A percentile compares a stretch with the other conserved stretches of the same genome.
Conservation (phyloP, 2,888 invertebrate species). For the Pocota personata region DNA sequence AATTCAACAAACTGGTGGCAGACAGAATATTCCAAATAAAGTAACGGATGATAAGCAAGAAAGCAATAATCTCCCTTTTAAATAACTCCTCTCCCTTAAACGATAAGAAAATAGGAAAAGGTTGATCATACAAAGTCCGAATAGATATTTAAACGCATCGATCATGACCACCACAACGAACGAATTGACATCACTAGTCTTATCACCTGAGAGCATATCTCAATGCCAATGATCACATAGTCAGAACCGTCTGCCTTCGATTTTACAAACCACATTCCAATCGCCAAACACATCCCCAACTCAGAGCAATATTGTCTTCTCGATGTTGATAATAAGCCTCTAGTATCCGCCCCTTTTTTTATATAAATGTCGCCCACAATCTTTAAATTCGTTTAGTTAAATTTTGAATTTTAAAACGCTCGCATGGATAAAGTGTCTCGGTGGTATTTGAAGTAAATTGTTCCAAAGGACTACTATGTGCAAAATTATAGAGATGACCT, state of each 20-base stretch:
- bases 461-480: slow-evolving; percentile 48
- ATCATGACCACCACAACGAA: too few relatives aligned
- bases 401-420: slow-evolving; percentile 4
- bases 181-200: neutral
- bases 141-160: neutral
- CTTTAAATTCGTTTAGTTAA: slow-evolving; percentile 29
- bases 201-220: neutral
- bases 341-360: slow-evolving; percentile 56
- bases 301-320: too few relatives aligned
- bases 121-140: too few relatives aligned
- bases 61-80: too few relatives aligned
- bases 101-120: too few relatives aligned
- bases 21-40: too few relatives aligned
- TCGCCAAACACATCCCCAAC: neutral
- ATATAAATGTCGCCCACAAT: slow-evolving; percentile 33
- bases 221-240: neutral
- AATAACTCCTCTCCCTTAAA: too few relatives aligned
- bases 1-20: too few relatives aligned
- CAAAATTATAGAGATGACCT: neutral
- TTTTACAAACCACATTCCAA: neutral
- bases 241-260: neutral
- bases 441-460: too few relatives aligned
- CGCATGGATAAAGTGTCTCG: slow-evolving; percentile 24
- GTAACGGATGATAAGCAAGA: too few relatives aligned
- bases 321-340: slow-evolving; percentile 5